Evolutionary conservation across 92 coral and sea anemone genomes (phyloP), one percentile per base, ranked within the genome.

Genomic region (Pocillopora grandis): DNA sequence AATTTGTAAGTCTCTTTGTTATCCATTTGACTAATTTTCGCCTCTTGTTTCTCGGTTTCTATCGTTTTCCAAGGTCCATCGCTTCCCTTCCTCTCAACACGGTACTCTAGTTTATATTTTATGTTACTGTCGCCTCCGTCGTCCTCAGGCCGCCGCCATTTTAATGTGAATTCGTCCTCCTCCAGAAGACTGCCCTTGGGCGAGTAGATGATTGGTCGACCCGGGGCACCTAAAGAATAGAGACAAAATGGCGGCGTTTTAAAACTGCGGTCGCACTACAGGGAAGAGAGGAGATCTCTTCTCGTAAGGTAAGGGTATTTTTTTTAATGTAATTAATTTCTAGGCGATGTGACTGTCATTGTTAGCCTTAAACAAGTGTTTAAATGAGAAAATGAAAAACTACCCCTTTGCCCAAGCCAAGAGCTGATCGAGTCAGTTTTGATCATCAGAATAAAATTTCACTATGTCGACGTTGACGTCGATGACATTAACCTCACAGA

Each of bases 101-200:
- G 71, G 77, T 84, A 84, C 12, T 49, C 58, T 72, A 91, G 82
- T 33, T 61, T 86, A 57, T 88, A 91, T 7, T 71, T 77, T 9
- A 91, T 77, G 56, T 85, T 63, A 19, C 86, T 80, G 71, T 91
- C 94, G 15, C 94, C 94, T 23, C 94, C 94, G 18, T 63, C 73
- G 11, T 81, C 76, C 18, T 88, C 83, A 9, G 94, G 94, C 14
- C 72, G 88, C 27, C 55, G 76, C 94, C 94, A 91, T 72, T 80
- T 88, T 59, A 91, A 83, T 9, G 87, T 88, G 77, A 91, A 88
- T 18, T 69, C 84, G 14, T 79, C 75, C 48, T 56, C 75, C 19
- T 78, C 62, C 9, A 91, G 84, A 8, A 70, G 7, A 10, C 15
- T 42, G 62, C 70, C 61, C 42, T 69, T 21, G 17, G 94, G 94